Evolutionary conservation across 2,888 invertebrate species (phyloP), one percentile per base, ranked within the genome.

Genomic region (Meiosimyza decipiens): DNA sequence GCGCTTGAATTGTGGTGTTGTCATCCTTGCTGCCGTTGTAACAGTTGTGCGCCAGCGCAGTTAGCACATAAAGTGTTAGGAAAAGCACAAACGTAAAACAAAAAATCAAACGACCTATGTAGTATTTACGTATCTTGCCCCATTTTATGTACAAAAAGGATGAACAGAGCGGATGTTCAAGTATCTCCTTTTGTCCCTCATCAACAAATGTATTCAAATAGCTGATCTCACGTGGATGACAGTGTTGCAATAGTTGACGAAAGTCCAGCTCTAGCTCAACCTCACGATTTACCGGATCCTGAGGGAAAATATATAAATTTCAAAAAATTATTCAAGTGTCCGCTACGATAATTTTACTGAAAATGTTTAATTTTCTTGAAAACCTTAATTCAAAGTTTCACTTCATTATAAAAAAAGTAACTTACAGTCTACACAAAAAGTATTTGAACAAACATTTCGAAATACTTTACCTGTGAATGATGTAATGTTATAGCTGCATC

Each of bases 51-150:
- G 95, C 95, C 66, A 95, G 85, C 2, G 94, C 94, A 5, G 94
- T 94, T 81, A 95, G 88, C 15, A 95, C 94, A 84, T 95, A 95
- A 11, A 94, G 85, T 0, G 94, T 94, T n/a, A 95, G 89, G 77
- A 94, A 92, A 71, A 94, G 85, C 72, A 95, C 93, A 82, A 94
- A 95, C 73, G 93, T 90, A 75, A 94, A 91, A 84, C 94, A 94
- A 79, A 95, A 90, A 76, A 94, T 89, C 78, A 95, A 88, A 70
- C 95, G 89, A 0, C 93, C 94, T 15, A 95, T 92, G 82, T 95
- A 95, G 83, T 95, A 96, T 87, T 95, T 95, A 47, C 95, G 90
- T 77, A 96, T 95, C 85, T 95, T 95, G 80, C 94, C 94, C 96
- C 96, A 96, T 84, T 96, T 96, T 68, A 96, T 91, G 82, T 95